These are phyloP conservation scores for Ganaspis brasiliensis DNA, from an alignment of 2,888 invertebrate species.

Conservation along the genomic window DNA sequence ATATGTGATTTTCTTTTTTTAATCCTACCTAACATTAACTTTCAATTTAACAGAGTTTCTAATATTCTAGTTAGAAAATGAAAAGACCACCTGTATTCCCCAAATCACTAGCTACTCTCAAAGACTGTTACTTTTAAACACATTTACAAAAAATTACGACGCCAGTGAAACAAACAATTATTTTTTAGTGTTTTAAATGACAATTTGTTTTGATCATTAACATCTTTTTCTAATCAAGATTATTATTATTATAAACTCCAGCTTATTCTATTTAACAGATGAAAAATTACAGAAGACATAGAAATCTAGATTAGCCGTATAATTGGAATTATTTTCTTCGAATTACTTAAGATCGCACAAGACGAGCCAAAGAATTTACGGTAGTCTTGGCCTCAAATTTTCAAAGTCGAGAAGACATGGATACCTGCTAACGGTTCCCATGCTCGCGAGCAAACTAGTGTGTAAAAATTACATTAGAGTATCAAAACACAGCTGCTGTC, in stretches of 20 bases:
- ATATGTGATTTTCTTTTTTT: background rate
- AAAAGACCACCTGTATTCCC: no score
- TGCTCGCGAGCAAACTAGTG: slow-evolving; percentile 47
- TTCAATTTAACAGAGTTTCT: background rate
- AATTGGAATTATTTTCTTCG: slow-evolving; percentile 26
- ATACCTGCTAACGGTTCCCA: slow-evolving; percentile 49
- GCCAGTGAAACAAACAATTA: no score
- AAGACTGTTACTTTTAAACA: no score
- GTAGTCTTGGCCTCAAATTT: slow-evolving; percentile 59
- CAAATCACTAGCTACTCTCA: no score
- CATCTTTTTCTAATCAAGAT: no score
- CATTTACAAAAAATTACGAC: no score
- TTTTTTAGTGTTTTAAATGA: no score
- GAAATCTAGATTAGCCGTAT: slow-evolving; percentile 21
- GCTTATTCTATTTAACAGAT: background rate
- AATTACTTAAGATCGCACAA: slow-evolving; percentile 19
- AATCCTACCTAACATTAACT: no score
- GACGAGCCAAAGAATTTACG: slow-evolving; percentile 33
- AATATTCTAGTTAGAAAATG: no score
- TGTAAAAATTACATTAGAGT: slow-evolving; percentile 67
- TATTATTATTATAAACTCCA: no score
- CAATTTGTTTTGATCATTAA: no score
- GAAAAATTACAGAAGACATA: slow-evolving; percentile 6
- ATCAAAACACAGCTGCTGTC: slow-evolving; percentile 65
- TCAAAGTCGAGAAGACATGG: slow-evolving; percentile 57